phyloP scores from a whole-genome alignment of 2,888 invertebrate genomes.

The Cybosia mesomella region DNA sequence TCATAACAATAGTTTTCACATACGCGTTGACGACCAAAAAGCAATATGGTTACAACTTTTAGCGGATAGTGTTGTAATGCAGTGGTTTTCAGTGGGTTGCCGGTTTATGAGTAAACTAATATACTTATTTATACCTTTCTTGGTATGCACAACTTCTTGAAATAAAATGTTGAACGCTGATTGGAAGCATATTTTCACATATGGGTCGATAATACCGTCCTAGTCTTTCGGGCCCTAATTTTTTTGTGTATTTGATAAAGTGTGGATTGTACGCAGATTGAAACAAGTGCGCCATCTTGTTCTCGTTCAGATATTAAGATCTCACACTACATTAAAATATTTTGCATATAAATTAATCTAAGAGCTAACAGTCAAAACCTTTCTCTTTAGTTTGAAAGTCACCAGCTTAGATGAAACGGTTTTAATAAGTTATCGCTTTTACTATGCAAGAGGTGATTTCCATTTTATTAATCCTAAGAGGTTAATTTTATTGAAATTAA shows the following conservation, averaged over 20 bases:
- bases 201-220: no score
- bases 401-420: not conserved
- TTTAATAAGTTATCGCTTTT: conserved; percentile 50
- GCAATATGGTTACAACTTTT: no score
- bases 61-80: no score
- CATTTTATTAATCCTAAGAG: conserved; percentile 74
- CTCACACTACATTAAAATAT: not conserved
- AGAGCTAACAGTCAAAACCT: not conserved
- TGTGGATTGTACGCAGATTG: not conserved
- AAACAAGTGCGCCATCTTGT: not conserved
- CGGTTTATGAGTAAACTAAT: no score
- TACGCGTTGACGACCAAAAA: no score
- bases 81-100: no score
- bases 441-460: conserved; percentile 58
- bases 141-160: no score
- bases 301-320: not conserved
- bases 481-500: conserved; percentile 75
- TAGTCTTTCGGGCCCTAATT: no score
- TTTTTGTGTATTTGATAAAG: not conserved
- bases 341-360: conserved; percentile 5
- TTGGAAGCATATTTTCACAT: no score
- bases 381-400: not conserved
- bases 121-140: no score
- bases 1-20: no score
- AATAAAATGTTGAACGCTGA: no score